phyloP scores from a whole-genome alignment of 2,113 vertebrate genomes.

The Barbus barbus region DNA sequence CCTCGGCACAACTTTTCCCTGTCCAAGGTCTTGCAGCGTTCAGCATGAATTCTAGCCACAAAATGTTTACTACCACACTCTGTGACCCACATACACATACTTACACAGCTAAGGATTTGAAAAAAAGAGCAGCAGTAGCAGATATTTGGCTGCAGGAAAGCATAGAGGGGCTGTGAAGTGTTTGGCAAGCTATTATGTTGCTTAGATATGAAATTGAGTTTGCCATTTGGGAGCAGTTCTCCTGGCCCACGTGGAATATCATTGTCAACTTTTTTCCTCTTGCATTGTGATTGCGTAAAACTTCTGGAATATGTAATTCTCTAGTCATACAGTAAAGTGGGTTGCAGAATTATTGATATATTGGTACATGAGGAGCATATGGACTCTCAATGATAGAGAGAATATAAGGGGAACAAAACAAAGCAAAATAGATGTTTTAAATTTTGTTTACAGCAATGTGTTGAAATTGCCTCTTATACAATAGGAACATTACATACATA shows the following conservation, averaged over 20 bases:
- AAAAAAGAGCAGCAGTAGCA: conserved; percentile 27
- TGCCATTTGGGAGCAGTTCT: conserved; percentile 26
- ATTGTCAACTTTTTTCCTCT: conserved; percentile 8
- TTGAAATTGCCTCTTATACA: not conserved
- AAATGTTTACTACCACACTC: conserved; percentile 8
- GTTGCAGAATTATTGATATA: not conserved
- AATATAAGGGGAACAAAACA: not conserved
- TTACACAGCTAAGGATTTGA: conserved; percentile 10
- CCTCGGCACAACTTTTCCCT: not conserved
- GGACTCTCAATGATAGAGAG: not conserved
- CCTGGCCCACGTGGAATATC: not conserved
- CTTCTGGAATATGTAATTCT: not conserved
- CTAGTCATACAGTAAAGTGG: conserved; percentile 6
- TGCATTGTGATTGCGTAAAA: conserved; percentile 19
- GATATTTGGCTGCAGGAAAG: conserved; percentile 19
- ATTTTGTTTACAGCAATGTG: not conserved
- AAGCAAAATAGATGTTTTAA: not conserved
- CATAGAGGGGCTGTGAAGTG: not conserved
- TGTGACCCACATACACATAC: conserved; percentile 30
- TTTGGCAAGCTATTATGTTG: conserved; percentile 32
- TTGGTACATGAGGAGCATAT: not conserved
- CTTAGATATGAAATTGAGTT: conserved; percentile 30
- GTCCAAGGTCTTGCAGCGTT: conserved; percentile 1
- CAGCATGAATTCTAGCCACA: conserved; percentile 16
- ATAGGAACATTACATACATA: not conserved